phyloP scores from a whole-genome alignment of 1,140 invertebrate genomes.

The Frieseomelitta varia region DNA sequence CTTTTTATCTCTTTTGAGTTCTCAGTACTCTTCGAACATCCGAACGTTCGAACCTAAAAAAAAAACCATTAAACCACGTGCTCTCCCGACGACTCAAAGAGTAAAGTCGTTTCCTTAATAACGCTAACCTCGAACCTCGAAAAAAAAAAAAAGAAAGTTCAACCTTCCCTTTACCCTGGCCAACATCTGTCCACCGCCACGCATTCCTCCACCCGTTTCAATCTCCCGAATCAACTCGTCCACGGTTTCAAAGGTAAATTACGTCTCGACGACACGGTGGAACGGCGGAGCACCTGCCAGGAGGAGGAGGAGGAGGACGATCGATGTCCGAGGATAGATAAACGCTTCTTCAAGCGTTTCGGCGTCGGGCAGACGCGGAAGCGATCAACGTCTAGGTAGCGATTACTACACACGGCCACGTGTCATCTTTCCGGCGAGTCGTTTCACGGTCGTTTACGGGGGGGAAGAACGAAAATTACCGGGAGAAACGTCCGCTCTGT shows the following conservation, averaged over 20 bases:
- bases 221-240: not conserved
- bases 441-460: slow-evolving; percentile 40
- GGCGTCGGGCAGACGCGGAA: slow-evolving; percentile 40
- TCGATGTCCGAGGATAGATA: slow-evolving; percentile 67
- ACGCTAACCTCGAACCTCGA: too few species aligned
- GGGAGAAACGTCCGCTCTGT: not conserved
- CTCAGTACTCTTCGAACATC: not conserved
- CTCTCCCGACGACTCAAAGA: not conserved
- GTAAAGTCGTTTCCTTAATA: slow-evolving; percentile 6
- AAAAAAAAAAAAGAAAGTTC: not conserved
- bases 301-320: not conserved
- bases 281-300: slow-evolving; percentile 61
- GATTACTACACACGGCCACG: slow-evolving; percentile 65
- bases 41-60: not conserved
- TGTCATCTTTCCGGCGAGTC: slow-evolving; percentile 72
- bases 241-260: slow-evolving; percentile 3
- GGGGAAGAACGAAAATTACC: slow-evolving; percentile 15
- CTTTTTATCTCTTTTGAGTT: too few species aligned
- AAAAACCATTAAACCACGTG: not conserved
- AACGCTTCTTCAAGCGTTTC: slow-evolving; percentile 38
- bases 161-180: not conserved
- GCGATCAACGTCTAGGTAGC: slow-evolving; percentile 69
- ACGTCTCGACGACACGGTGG: not conserved
- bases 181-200: slow-evolving; percentile 11
- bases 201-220: not conserved